Conservation (phyloP, 2,888 invertebrate genomes). For the Phalera bucephala region DNA sequence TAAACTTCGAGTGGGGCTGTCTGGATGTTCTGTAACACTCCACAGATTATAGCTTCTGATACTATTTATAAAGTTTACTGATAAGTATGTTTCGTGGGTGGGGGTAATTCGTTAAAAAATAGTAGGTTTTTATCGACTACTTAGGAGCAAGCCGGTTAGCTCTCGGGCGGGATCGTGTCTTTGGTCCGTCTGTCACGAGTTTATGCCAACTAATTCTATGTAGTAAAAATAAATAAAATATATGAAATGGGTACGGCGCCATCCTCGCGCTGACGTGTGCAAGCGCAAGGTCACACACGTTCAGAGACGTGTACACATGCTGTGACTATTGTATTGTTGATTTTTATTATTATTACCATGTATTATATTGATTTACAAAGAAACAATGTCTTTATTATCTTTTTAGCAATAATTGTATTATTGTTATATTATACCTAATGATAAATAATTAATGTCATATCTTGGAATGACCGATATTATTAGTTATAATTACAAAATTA, state of each 20-base stretch:
- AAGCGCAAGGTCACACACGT: constrained; percentile 44
- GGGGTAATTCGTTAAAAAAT: constrained; percentile 41
- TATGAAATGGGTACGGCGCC: constrained; percentile 66
- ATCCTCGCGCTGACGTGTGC: constrained; percentile 44
- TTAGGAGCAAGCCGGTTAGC: constrained; percentile 32
- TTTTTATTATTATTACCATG: constrained; percentile 56
- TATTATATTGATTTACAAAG: constrained; percentile 47
- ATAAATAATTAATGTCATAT: constrained; percentile 65
- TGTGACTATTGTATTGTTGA: constrained; percentile 71
- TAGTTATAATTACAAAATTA: constrained; percentile 43
- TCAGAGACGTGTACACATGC: constrained; percentile 56
- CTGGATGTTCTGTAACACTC: constrained; percentile 25
- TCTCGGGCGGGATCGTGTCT: constrained; percentile 6
- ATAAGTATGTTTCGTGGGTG: constrained; percentile 43
- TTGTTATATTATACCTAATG: constrained; percentile 56
- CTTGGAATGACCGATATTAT: constrained; percentile 59
- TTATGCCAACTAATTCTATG: constrained; percentile 56
- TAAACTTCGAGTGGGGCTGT: constrained; percentile 20
- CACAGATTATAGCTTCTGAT: constrained; percentile 58
- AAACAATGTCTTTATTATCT: constrained; percentile 48
- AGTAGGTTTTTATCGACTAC: constrained; percentile 53
- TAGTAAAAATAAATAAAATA: constrained; percentile 40
- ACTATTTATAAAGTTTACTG: constrained; percentile 43
- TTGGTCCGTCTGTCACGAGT: constrained; percentile 37
- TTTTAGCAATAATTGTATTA: constrained; percentile 55